phyloP scores from a whole-genome alignment of 2,113 vertebrate genomes.

The Mus spicilegus region DNA sequence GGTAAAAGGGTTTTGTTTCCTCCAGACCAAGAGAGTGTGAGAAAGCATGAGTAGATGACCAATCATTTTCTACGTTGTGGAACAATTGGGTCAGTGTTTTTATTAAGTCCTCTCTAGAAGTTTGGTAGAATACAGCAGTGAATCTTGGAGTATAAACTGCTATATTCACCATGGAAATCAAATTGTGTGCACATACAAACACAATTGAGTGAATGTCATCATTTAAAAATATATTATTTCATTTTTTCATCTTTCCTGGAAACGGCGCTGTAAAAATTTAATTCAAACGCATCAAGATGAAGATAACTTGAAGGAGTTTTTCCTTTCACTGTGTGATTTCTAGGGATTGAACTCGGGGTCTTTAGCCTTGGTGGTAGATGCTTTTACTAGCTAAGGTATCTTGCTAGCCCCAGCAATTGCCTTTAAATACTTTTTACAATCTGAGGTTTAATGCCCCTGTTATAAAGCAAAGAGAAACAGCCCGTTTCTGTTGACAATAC shows the following conservation, averaged over 20 bases:
- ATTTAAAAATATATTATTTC: background rate
- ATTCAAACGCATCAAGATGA: background rate
- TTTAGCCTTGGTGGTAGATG: background rate
- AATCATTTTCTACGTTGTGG: background rate
- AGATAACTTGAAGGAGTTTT: background rate
- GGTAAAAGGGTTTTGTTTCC: background rate
- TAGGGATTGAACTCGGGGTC: background rate
- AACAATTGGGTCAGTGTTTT: background rate
- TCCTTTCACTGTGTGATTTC: background rate
- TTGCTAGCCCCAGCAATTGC: background rate
- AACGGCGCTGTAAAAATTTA: background rate
- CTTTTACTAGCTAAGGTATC: background rate
- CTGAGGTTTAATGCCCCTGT: background rate
- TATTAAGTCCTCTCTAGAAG: background rate
- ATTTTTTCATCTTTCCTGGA: background rate
- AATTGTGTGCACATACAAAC: background rate
- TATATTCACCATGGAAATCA: background rate
- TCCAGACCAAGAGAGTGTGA: background rate
- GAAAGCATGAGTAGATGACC: background rate
- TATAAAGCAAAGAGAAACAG: background rate
- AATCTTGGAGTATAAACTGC: background rate
- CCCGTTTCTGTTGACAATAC: background rate
- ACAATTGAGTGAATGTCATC: background rate
- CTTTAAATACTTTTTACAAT: background rate
- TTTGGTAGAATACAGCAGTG: background rate